A percentile compares a stretch with the other conserved stretches of the same genome.
Evolutionary conservation across 2,113 vertebrate genomes (phyloP).

Genomic region (Erpornis zantholeuca): DNA sequence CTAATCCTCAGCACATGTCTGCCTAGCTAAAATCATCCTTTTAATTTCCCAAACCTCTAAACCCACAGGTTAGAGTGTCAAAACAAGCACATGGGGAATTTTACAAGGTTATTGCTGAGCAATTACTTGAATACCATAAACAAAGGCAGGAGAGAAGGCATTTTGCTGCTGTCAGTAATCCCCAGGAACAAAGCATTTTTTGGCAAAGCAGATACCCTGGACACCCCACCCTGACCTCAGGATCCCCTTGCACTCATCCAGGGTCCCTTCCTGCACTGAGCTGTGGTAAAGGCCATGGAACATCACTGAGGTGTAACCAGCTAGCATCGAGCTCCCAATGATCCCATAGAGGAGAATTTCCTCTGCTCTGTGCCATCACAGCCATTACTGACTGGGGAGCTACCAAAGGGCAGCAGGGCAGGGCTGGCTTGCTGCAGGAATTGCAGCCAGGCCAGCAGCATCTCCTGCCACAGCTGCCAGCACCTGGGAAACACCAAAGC

Average conservation of each 20-base stretch:
- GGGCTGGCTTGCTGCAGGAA: fast-evolving
- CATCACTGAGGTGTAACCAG: fast-evolving
- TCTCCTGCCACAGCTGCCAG: background rate
- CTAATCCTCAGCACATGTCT: background rate
- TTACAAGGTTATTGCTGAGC: background rate
- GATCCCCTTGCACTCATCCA: background rate
- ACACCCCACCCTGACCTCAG: background rate
- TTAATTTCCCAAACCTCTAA: background rate
- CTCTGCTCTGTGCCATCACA: fast-evolving
- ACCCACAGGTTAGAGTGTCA: background rate
- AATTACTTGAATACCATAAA: background rate
- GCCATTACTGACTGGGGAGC: fast-evolving
- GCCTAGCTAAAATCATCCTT: background rate
- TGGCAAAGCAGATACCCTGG: background rate
- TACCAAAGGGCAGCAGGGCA: fast-evolving
- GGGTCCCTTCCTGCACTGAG: background rate
- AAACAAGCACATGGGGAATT: background rate
- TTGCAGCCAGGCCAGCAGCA: background rate
- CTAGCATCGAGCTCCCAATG: fast-evolving
- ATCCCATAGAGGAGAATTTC: background rate
- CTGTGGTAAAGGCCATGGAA: background rate
- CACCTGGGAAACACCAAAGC: background rate
- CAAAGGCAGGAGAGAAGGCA: background rate
- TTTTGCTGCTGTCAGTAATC: background rate
- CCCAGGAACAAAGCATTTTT: background rate